Evolutionary conservation across 2,888 invertebrate species (phyloP).

Genomic region (Parnassius mnemosyne): DNA sequence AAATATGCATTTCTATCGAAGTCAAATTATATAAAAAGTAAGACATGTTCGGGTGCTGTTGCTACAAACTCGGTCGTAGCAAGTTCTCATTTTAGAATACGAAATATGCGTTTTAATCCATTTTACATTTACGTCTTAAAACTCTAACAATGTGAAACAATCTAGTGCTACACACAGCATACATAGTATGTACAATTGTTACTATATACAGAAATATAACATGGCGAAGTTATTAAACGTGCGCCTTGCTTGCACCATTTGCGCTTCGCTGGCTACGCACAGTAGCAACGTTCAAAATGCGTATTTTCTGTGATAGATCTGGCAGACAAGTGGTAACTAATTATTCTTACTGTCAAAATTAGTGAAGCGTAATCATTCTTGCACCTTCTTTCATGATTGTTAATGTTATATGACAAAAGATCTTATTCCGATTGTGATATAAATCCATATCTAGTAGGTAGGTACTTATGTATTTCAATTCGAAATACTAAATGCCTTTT

Average conservation of each 20-base stretch:
- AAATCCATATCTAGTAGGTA: conserved; percentile 3
- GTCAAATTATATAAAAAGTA: neutral
- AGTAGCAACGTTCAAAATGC: conserved; percentile 3
- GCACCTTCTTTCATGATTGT: conserved; percentile 12
- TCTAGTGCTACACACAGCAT: conserved; percentile 72
- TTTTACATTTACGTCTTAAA: conserved; percentile 48
- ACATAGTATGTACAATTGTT: conserved; percentile 75
- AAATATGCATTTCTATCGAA: neutral
- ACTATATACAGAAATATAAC: conserved; percentile 70
- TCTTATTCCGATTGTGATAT: too few relatives aligned
- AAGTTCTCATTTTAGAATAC: conserved; percentile 1
- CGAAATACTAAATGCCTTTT: too few relatives aligned
- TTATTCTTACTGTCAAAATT: conserved; percentile 61
- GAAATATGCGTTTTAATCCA: conserved; percentile 9
- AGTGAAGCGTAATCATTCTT: conserved; percentile 36
- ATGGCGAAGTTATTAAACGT: conserved; percentile 55
- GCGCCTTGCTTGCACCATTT: conserved; percentile 31
- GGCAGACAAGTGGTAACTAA: conserved; percentile 61
- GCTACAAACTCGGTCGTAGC: neutral
- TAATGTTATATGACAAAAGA: too few relatives aligned
- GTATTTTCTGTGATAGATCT: conserved; percentile 40
- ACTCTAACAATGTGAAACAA: conserved; percentile 65
- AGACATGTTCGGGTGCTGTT: conserved; percentile 1
- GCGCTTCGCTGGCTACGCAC: neutral
- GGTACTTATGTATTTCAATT: too few relatives aligned